Evolutionary conservation across 2,797 vertebrate species (phyloP).

Genomic region (Liparis tanakae): DNA sequence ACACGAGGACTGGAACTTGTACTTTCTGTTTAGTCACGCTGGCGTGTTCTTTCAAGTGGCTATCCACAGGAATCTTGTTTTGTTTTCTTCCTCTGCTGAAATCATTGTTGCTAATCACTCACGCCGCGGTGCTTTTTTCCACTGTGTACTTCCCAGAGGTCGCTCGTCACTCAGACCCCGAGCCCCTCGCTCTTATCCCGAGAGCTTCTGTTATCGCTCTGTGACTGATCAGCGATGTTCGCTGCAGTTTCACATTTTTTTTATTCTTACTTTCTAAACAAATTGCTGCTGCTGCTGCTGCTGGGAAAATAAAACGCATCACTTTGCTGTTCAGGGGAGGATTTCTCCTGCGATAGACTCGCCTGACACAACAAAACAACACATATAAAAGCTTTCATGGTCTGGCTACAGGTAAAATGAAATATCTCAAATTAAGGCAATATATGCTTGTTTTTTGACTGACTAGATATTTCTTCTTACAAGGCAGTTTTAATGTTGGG

Average conservation of each 20-base stretch:
- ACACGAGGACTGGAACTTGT: constrained; percentile 33
- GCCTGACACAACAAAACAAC: constrained; percentile 38
- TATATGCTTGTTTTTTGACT: too few relatives aligned
- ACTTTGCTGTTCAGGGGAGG: constrained; percentile 46
- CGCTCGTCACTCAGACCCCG: constrained; percentile 27
- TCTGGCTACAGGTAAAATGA: constrained; percentile 24
- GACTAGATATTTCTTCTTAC: too few relatives aligned
- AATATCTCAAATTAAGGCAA: too few relatives aligned
- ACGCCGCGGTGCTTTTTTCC: background rate
- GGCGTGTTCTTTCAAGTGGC: constrained; percentile 37
- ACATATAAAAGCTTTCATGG: constrained; percentile 45
- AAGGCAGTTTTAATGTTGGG: too few relatives aligned
- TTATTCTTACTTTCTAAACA: constrained; percentile 39
- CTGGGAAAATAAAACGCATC: constrained; percentile 50
- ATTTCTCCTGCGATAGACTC: constrained; percentile 42
- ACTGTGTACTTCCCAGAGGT: constrained; percentile 21
- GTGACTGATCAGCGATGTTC: background rate
- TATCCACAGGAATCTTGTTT: constrained; percentile 48
- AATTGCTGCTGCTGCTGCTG: constrained; percentile 30
- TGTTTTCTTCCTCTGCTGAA: constrained; percentile 45
- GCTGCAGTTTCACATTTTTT: background rate
- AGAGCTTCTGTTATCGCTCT: constrained; percentile 17
- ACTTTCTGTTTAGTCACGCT: constrained; percentile 44
- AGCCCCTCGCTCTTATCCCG: constrained; percentile 7
- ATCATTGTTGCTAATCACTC: constrained; percentile 33